These are phyloP conservation scores for Drosophila ercepeae DNA, from an alignment of 1,140 invertebrate species.

Conservation along the genomic window DNA sequence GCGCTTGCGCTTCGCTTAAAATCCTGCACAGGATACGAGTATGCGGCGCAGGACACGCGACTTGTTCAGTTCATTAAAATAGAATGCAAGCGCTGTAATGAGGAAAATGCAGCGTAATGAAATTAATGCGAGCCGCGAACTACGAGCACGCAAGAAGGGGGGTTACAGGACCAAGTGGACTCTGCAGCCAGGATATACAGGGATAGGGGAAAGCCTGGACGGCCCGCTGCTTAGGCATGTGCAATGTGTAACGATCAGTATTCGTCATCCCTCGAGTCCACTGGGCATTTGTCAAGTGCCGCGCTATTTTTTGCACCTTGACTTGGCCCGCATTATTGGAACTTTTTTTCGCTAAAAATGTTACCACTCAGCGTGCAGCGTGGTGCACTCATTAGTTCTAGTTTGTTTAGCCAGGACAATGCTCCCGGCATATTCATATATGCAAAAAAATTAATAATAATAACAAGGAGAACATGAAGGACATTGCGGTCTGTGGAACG, in stretches of 20 bases:
- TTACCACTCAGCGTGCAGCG: conserved; percentile 48
- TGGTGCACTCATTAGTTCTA: conserved; percentile 74
- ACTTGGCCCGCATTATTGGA: conserved; percentile 78
- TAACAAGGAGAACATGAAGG: conserved; percentile 8
- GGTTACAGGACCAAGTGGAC: background rate
- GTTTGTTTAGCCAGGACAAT: conserved; percentile 71
- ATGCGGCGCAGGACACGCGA: conserved; percentile 29
- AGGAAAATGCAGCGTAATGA: conserved; percentile 73
- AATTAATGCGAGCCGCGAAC: conserved; percentile 78
- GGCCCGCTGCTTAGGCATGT: conserved; percentile 71
- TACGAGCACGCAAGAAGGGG: conserved; percentile 55
- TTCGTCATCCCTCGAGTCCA: conserved; percentile 17
- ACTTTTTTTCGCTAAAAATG: conserved; percentile 61
- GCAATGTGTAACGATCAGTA: conserved; percentile 19
- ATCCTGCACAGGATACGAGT: conserved; percentile 53
- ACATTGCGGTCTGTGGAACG: conserved; percentile 37
- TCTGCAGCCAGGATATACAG: background rate
- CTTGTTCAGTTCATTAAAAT: conserved; percentile 69
- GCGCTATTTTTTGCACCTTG: conserved; percentile 78
- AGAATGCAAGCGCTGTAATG: conserved; percentile 68
- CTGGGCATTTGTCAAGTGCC: conserved; percentile 63
- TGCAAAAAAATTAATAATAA: conserved; percentile 22
- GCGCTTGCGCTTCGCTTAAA: conserved; percentile 68
- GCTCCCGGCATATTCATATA: conserved; percentile 11
- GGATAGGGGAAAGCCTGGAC: conserved; percentile 53